Evolutionary conservation across 2,797 vertebrate species (phyloP).

Genomic region (Sus cebifrons): DNA sequence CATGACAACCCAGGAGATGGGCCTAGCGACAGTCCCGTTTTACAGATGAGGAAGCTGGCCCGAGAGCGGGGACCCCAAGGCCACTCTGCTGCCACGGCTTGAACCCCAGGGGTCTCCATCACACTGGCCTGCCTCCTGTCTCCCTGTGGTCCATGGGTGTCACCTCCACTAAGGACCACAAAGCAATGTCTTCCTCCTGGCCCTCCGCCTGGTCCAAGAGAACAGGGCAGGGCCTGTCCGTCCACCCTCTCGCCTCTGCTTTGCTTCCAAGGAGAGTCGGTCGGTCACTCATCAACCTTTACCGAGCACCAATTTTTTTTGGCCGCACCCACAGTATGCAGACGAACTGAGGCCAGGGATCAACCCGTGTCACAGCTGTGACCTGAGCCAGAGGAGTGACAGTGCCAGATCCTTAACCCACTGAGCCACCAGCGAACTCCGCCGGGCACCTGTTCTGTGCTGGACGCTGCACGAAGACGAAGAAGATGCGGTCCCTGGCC

Average conservation of each 20-base stretch:
- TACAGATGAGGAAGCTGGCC: not conserved
- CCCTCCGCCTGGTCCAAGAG: not conserved
- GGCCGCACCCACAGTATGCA: too few relatives aligned
- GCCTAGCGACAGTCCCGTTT: not conserved
- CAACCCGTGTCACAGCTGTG: too few relatives aligned
- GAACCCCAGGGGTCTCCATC: not conserved
- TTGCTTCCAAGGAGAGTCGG: rapidly evolving
- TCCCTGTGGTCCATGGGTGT: not conserved
- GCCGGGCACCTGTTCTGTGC: too few relatives aligned
- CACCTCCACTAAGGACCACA: not conserved
- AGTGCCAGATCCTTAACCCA: too few relatives aligned
- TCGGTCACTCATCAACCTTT: not conserved
- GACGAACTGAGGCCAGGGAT: too few relatives aligned
- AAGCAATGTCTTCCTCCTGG: not conserved
- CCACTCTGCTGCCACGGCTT: not conserved
- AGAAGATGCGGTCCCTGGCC: not conserved
- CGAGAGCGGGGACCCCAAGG: not conserved
- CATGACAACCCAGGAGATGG: rapidly evolving
- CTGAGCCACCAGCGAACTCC: too few relatives aligned
- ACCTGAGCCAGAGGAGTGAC: too few relatives aligned
- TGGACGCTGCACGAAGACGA: not conserved
- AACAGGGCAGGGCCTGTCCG: not conserved
- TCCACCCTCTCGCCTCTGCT: not conserved
- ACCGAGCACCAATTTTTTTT: not conserved
- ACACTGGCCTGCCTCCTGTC: not conserved